Percentiles rank a stretch among this genome's conserved stretches.
Evolutionary conservation across 1,140 invertebrate species (phyloP).

Genomic region (Neuroterus valhalla): DNA sequence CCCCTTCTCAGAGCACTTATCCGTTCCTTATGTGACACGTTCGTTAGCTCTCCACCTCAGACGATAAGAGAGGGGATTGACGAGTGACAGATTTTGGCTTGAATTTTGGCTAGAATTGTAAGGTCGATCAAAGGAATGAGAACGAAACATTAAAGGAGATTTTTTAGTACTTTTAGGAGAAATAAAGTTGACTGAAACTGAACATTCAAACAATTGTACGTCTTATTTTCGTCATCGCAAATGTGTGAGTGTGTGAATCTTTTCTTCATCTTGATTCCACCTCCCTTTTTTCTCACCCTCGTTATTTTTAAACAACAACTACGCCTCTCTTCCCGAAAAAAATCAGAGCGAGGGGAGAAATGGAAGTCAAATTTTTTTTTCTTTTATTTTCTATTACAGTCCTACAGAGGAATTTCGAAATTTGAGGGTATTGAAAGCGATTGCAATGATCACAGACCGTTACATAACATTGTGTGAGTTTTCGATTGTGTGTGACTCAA

Average conservation of each 20-base stretch:
- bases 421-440: conserved; percentile 61
- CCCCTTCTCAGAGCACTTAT: no score
- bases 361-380: background rate
- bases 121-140: no score
- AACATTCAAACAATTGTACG: background rate
- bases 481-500: conserved; percentile 31
- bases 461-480: conserved; percentile 56
- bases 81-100: no score
- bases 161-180: no score
- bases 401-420: conserved; percentile 35
- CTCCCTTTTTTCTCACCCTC: conserved; percentile 16
- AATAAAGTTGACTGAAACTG: no score
- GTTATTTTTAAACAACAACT: conserved; percentile 32
- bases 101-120: no score
- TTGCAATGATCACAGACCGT: conserved; percentile 69
- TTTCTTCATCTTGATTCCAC: background rate
- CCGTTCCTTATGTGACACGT: no score
- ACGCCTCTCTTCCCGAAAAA: background rate
- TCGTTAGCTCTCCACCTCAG: no score
- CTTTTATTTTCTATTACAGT: conserved; percentile 44
- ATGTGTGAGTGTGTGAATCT: conserved; percentile 4
- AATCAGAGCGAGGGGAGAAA: background rate
- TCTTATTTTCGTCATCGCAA: background rate
- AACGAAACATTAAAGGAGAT: no score
- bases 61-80: no score